Evolutionary conservation across 37 sponge, comb jelly and placozoan species (phyloP).

Genomic region (Beroe forskalii): DNA sequence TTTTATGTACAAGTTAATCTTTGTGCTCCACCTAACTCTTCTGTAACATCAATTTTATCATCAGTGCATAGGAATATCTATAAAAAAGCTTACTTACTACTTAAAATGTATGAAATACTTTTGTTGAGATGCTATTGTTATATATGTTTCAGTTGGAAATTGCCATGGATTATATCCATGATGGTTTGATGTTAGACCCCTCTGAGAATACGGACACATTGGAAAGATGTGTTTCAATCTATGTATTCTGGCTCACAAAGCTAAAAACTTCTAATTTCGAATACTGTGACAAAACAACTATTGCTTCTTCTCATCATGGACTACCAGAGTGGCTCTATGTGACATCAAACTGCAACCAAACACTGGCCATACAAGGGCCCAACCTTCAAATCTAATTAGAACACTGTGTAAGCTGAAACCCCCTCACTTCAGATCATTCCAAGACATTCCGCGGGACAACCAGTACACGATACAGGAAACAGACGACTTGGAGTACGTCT

Average conservation of each 20-base stretch:
- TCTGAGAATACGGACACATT: conserved; percentile 4
- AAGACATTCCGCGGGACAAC: too few species aligned
- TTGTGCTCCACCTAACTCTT: too few species aligned
- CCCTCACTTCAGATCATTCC: too few species aligned
- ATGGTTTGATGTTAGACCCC: conserved; percentile 22
- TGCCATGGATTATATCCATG: conserved; percentile 42
- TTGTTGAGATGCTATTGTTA: neutral
- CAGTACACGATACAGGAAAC: neutral
- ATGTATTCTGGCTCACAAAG: conserved; percentile 10
- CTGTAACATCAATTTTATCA: too few species aligned
- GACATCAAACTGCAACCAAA: too few species aligned
- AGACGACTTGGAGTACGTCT: neutral
- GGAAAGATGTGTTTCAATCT: conserved; percentile 57
- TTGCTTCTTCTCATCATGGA: neutral
- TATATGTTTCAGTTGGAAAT: conserved; percentile 25
- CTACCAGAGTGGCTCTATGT: conserved; percentile 48
- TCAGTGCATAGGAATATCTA: too few species aligned
- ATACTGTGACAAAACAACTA: neutral
- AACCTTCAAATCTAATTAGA: too few species aligned
- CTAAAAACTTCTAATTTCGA: neutral
- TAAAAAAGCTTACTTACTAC: too few species aligned
- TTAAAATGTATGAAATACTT: too few species aligned
- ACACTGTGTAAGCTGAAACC: too few species aligned
- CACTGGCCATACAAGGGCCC: too few species aligned
- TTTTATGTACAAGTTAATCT: too few species aligned